A percentile compares a stretch with the other conserved stretches of the same genome.
Conservation (phyloP, 2,797 vertebrate genomes). For the Cossypha caffra region DNA sequence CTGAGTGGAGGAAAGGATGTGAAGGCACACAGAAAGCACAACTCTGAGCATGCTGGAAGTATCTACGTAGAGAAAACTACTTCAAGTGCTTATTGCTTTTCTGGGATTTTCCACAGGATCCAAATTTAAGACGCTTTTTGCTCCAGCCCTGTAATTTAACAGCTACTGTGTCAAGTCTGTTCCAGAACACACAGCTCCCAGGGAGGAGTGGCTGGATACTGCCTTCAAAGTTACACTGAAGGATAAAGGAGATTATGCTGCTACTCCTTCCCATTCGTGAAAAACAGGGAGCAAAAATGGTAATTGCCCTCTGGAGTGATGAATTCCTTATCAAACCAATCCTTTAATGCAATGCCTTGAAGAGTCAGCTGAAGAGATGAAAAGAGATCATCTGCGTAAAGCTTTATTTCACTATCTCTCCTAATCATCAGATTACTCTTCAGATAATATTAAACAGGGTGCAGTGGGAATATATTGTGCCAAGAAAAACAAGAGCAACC, state of each 20-base stretch:
- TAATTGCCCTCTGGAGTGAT: constrained; percentile 35
- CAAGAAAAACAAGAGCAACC: constrained; percentile 60
- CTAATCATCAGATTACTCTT: constrained; percentile 60
- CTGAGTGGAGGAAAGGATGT: background rate
- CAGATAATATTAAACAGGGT: constrained; percentile 60
- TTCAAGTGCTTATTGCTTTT: background rate
- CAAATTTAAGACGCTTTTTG: constrained; percentile 37
- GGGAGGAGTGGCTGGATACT: constrained; percentile 5
- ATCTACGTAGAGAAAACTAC: background rate
- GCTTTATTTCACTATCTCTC: constrained; percentile 38
- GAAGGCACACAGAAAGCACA: background rate
- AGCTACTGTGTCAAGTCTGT: constrained; percentile 50
- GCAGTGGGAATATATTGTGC: constrained; percentile 40
- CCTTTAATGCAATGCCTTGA: constrained; percentile 38
- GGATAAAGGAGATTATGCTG: constrained; percentile 25
- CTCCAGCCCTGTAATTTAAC: constrained; percentile 58
- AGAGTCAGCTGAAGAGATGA: constrained; percentile 61
- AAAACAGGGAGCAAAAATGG: constrained; percentile 26
- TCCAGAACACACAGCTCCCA: constrained; percentile 40
- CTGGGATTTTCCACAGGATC: constrained; percentile 52
- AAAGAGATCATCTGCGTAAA: constrained; percentile 55
- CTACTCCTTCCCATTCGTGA: constrained; percentile 17
- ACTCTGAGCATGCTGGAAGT: background rate
- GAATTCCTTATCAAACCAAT: constrained; percentile 42
- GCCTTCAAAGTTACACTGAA: constrained; percentile 12